A percentile compares a stretch with the other conserved stretches of the same genome.
phyloP scores from a whole-genome alignment of 2,888 invertebrate species.

The Fragum sueziense region DNA sequence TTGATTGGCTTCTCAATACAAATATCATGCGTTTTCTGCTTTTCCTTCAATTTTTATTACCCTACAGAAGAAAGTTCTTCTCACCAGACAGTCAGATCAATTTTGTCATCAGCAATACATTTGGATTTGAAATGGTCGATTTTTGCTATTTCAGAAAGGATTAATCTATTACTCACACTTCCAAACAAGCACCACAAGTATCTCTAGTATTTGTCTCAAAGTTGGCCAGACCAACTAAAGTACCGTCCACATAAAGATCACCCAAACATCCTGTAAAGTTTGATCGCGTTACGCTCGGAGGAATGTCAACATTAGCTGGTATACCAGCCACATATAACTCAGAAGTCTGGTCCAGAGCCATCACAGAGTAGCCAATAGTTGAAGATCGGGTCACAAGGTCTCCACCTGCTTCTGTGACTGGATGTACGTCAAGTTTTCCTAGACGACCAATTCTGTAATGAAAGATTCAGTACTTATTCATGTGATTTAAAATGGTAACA shows the following conservation, averaged over 20 bases:
- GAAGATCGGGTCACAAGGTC: conserved; percentile 83
- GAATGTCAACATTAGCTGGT: conserved; percentile 55
- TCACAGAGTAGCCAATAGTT: conserved; percentile 85
- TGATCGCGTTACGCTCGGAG: conserved; percentile 59
- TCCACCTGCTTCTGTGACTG: conserved; percentile 80
- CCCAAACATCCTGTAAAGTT: conserved; percentile 90
- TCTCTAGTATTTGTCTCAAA: conserved; percentile 83
- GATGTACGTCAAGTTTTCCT: conserved; percentile 87
- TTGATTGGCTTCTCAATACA: too few relatives aligned
- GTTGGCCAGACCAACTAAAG: conserved; percentile 93
- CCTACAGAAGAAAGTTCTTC: neutral
- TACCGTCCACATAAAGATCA: conserved; percentile 89
- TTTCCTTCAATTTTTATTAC: neutral
- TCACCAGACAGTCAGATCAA: neutral
- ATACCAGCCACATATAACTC: conserved; percentile 71
- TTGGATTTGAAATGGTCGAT: neutral
- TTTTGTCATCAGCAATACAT: neutral
- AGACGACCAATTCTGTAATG: conserved; percentile 86
- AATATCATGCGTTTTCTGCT: too few relatives aligned
- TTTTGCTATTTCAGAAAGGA: too few relatives aligned
- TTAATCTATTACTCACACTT: conserved; percentile 86
- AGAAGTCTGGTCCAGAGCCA: conserved; percentile 84
- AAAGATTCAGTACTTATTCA: conserved; percentile 1
- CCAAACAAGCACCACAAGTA: conserved; percentile 89
- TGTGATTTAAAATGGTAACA: too few relatives aligned